These are phyloP conservation scores for Melieria picta DNA, from an alignment of 2,888 invertebrate species.

Conservation along the genomic window DNA sequence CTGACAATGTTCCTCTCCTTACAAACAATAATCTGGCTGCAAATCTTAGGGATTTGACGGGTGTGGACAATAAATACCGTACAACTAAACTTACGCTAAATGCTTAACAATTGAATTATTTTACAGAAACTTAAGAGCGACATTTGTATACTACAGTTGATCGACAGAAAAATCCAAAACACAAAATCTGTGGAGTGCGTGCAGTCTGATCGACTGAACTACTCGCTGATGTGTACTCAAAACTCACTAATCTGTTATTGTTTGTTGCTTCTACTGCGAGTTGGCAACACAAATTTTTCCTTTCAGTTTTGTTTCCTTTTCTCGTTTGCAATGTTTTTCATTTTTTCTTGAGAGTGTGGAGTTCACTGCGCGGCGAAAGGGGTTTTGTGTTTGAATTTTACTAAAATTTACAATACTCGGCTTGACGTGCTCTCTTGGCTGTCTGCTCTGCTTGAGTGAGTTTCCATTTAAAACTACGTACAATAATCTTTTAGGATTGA, in stretches of 20 bases:
- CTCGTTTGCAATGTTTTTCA: neutral
- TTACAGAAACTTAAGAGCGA: neutral
- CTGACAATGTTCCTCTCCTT: slow-evolving; percentile 14
- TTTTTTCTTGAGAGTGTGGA: neutral
- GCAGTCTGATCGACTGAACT: no score
- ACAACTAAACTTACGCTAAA: slow-evolving; percentile 29
- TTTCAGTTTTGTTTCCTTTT: neutral
- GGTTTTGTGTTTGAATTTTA: slow-evolving; percentile 6
- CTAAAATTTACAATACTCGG: slow-evolving; percentile 19
- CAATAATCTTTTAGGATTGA: slow-evolving; percentile 9
- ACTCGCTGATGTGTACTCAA: no score
- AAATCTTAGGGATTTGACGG: slow-evolving; percentile 20
- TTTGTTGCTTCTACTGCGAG: neutral
- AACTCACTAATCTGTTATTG: neutral
- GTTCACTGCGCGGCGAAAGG: neutral
- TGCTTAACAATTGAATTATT: slow-evolving; percentile 14
- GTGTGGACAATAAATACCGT: slow-evolving; percentile 27
- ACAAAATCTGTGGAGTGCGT: no score
- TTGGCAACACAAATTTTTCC: neutral
- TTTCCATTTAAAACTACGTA: slow-evolving; percentile 24
- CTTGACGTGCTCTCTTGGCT: neutral
- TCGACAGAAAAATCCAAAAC: no score
- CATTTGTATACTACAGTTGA: no score
- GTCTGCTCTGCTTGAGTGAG: slow-evolving; percentile 2
- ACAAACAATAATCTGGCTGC: slow-evolving; percentile 8